A percentile compares a stretch with the other conserved stretches of the same genome.
These are phyloP conservation scores for Lepidurus arcticus DNA, from an alignment of 1,140 invertebrate genomes.

Conservation along the genomic window DNA sequence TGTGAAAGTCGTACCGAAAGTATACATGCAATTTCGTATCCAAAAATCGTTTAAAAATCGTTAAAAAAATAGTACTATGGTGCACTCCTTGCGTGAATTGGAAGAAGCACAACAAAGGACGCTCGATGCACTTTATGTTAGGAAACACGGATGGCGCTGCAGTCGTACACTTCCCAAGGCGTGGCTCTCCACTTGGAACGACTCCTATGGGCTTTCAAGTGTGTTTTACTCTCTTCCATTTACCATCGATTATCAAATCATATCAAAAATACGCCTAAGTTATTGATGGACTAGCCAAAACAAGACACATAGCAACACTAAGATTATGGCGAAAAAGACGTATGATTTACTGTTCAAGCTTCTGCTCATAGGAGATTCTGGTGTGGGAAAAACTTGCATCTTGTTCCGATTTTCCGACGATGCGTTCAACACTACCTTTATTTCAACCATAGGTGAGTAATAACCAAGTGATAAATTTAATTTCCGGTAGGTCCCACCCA, in stretches of 20 bases:
- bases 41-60: no score
- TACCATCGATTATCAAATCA: conserved; percentile 12
- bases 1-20: no score
- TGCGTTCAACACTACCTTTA: conserved; percentile 97
- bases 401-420: conserved; percentile 97
- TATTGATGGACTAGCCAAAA: conserved; percentile 15
- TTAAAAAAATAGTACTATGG: no score
- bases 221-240: neutral
- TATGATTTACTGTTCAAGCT: conserved; percentile 98
- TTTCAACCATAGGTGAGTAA: conserved; percentile 88
- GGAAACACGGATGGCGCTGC: no score
- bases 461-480: neutral
- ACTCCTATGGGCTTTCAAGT: no score
- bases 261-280: conserved; percentile 23
- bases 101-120: no score
- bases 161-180: no score
- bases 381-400: conserved; percentile 97
- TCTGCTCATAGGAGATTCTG: conserved; percentile 93
- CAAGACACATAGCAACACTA: conserved; percentile 3
- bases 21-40: no score
- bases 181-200: no score
- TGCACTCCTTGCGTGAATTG: no score
- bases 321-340: conserved; percentile 65
- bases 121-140: no score
- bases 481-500: no score